Base-by-base conservation (phyloP, 2,113 vertebrate genomes). In the Rhea americana region DNA sequence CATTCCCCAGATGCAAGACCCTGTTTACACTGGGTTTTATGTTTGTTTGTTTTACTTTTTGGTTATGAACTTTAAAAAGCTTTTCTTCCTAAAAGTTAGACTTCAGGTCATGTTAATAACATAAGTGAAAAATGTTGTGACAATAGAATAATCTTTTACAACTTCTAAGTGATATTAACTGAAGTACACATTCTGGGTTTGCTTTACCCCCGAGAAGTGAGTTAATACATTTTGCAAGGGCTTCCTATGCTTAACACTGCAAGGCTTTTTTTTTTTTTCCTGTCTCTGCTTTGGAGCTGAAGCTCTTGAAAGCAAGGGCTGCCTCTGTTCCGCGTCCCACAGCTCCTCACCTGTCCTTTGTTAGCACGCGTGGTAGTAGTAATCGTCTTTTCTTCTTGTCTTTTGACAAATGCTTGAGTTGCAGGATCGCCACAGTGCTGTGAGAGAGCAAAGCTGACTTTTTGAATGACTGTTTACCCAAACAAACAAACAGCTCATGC, bases 1-100 rank as follows among this genome's bases (percentile, higher is more conserved):
- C 80, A 79, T 76, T 45, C 91, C 93, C 83, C 91, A 93, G 91
- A 90, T 93, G 83, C 63, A 87, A 91, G 17, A 91, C 25, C 16
- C 9, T 14, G 15, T 68, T 93, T 91, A 41, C 41, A 32, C 12
- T 22, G 70, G n/a, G 26, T 51, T 41, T 94, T 45, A 15, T 67
- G 5, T 24, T 51, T 41, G 93, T 45, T 45, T 67, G 5, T 24
- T 89, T 77, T 68, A 55, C 71, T 74, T 88, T 71, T 12, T 71
- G 47, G 18, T 61, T 89, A 87, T 79, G 51, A 53, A n/a, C 62
- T 55, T 48, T 56, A 55, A 11, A 21, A 48, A 62, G 45, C 48
- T 71, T 50, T 70, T 37, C 12, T 17, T 43, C 17, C 35, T 56
- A 13, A 22, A 63, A 62, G 13, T 59, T 86, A 86, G 51, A 89